Conservation (phyloP, 1,140 invertebrate species). For the Muscidifurax raptorellus region DNA sequence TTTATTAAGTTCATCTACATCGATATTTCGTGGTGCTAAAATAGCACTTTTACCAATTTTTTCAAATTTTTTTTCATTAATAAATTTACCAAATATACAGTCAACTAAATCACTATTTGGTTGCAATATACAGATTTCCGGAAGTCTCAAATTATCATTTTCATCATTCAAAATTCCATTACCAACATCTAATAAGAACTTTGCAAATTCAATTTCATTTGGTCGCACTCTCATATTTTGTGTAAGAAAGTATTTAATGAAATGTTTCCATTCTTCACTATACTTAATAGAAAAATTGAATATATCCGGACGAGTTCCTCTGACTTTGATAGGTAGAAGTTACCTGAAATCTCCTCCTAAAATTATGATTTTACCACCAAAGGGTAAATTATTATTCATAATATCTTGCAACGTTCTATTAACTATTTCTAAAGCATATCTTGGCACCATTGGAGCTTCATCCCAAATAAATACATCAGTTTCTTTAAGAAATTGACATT, state of each 20-base stretch:
- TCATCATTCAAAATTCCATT: not conserved
- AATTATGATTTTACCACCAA: conserved; percentile 58
- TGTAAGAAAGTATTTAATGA: conserved; percentile 5
- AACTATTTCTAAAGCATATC: conserved; percentile 38
- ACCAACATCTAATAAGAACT: conserved; percentile 37
- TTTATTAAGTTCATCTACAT: conserved; percentile 43
- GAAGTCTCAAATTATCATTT: not conserved
- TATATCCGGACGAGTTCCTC: conserved; percentile 54
- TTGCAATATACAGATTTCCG: not conserved
- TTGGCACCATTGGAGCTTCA: conserved; percentile 34
- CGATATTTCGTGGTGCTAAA: conserved; percentile 27
- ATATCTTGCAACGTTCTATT: conserved; percentile 55
- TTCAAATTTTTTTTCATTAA: conserved; percentile 25
- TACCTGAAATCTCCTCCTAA: conserved; percentile 58
- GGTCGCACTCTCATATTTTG: conserved; percentile 14
- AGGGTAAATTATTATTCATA: conserved; percentile 45
- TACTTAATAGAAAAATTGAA: conserved; percentile 51
- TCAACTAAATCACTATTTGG: not conserved
- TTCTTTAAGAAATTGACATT: conserved; percentile 25
- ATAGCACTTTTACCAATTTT: not conserved
- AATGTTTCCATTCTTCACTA: conserved; percentile 29
- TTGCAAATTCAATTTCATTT: conserved; percentile 46
- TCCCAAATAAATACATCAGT: conserved; percentile 59
- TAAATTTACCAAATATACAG: conserved; percentile 9
- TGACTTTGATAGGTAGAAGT: conserved; percentile 55